These are phyloP conservation scores for Haplochromis vanheusdeni DNA, from an alignment of 2,113 vertebrate genomes.

Conservation along the genomic window DNA sequence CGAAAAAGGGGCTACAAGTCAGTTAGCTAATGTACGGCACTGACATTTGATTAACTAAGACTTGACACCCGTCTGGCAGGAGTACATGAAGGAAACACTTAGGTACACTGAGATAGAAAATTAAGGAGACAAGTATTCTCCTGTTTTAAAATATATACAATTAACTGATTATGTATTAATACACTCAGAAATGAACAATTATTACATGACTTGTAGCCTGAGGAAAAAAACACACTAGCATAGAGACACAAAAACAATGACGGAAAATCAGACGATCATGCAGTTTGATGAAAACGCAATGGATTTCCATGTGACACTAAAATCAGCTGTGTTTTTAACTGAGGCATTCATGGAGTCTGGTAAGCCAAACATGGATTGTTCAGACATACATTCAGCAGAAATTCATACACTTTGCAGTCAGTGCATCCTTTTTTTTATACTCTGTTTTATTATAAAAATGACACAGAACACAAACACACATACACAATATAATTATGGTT, in stretches of 20 bases:
- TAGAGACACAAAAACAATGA: slow-evolving; percentile 17
- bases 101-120: slow-evolving; percentile 45
- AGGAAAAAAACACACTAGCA: neutral
- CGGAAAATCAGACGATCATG: slow-evolving; percentile 21
- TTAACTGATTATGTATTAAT: neutral
- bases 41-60: neutral
- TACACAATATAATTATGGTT: slow-evolving; percentile 70
- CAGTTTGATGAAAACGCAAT: slow-evolving; percentile 1
- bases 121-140: slow-evolving; percentile 11
- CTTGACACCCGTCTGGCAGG: slow-evolving; percentile 36
- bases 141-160: slow-evolving; percentile 15
- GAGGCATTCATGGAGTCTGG: neutral
- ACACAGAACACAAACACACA: slow-evolving; percentile 71
- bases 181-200: slow-evolving; percentile 1
- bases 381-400: slow-evolving; percentile 56
- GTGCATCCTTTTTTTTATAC: slow-evolving; percentile 40
- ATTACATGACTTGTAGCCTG: slow-evolving; percentile 24
- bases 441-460: slow-evolving; percentile 75
- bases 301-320: slow-evolving; percentile 15
- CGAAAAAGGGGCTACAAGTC: slow-evolving; percentile 14
- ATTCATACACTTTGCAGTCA: slow-evolving; percentile 69
- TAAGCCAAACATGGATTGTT: slow-evolving; percentile 2
- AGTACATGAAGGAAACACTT: slow-evolving; percentile 50
- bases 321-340: slow-evolving; percentile 21
- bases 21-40: neutral